Evolutionary conservation across 92 coral and sea anemone genomes (phyloP).

Genomic region (Zoanthus sansibaricus): DNA sequence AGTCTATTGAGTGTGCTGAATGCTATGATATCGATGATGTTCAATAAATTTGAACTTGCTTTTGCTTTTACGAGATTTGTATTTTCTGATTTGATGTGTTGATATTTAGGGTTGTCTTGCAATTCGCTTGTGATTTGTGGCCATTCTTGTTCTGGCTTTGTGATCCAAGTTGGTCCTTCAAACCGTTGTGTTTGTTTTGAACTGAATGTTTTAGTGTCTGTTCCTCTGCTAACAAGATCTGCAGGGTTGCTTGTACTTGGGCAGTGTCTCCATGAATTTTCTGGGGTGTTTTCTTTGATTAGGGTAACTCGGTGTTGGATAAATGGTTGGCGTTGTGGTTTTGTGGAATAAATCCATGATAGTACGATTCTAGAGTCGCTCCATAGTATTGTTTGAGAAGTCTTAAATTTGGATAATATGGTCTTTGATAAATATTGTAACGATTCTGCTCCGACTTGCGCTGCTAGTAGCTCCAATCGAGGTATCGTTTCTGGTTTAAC

Average conservation of each 20-base stretch:
- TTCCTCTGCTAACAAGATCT: slow-evolving; percentile 67
- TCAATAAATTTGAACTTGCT: slow-evolving; percentile 24
- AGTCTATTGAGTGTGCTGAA: slow-evolving; percentile 60
- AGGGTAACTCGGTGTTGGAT: slow-evolving; percentile 46
- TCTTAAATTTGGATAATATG: not conserved
- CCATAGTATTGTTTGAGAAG: slow-evolving; percentile 38
- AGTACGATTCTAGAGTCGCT: slow-evolving; percentile 49
- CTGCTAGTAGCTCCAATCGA: slow-evolving; percentile 59
- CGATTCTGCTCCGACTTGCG: slow-evolving; percentile 51
- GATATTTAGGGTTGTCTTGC: not conserved
- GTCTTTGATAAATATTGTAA: slow-evolving; percentile 23
- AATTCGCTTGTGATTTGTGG: slow-evolving; percentile 33
- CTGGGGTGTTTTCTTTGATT: slow-evolving; percentile 39
- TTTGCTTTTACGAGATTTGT: slow-evolving; percentile 31
- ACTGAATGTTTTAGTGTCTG: slow-evolving; percentile 40
- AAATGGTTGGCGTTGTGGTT: slow-evolving; percentile 38
- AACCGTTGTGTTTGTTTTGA: slow-evolving; percentile 49
- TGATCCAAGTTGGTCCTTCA: slow-evolving; percentile 57
- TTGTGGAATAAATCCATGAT: slow-evolving; percentile 45
- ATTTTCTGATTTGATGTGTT: slow-evolving; percentile 38
- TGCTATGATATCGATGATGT: slow-evolving; percentile 45
- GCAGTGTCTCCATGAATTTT: slow-evolving; percentile 43
- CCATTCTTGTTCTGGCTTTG: slow-evolving; percentile 37
- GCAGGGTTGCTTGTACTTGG: slow-evolving; percentile 68
- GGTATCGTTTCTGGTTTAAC: slow-evolving; percentile 46